Evolutionary conservation across 30 jellyfish, hydroid and myxozoan species (phyloP), one percentile per base, ranked within the genome.

Genomic region (Mastigias papua): DNA sequence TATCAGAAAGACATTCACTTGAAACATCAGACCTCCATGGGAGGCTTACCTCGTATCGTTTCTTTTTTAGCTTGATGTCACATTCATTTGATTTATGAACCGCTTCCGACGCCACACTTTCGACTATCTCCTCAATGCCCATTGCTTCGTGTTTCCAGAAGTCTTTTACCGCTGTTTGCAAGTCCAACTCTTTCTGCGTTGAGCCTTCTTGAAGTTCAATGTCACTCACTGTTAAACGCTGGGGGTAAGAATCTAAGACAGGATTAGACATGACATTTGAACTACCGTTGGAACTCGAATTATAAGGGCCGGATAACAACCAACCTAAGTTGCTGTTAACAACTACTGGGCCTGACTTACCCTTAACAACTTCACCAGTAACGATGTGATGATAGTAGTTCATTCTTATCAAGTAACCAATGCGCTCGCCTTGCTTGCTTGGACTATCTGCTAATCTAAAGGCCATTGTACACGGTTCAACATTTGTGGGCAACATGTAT

Each of bases 281-380:
- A 21, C 46, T 65, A 19, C 7, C 7, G 27, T 54, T 21, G 20
- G 67, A 2, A 54, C 2, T 21, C 23, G 67, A 10, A 51, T 51
- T 21, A 51, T 21, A 51, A 51, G 67, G 67, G 1, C 93, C 93
- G 3, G 93, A 69, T 17, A 84, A 46, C 62, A 84, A 62, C 88
- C 88, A 84, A 58, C 93, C 87, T 51, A 84, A 57, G 51, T 84
- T 84, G 70, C 93, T 84, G 34, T 50, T 35, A 51, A 76, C 33
- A 23, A 76, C 83, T 10, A 87, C 91, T 23, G 93, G 93, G 21
- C 93, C 93, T 48, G 84, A 29, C 19, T 25, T 70, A 11, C 87
- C 93, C 32, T 70, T 84, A 33, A 84, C 70, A 27, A 84, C 80
- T 10, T 84, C 87, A 35, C 87, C 87, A 42, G 58, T 1, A 69